Evolutionary conservation across 2,797 vertebrate species (phyloP).

Genomic region (Triplophysa bombifrons): DNA sequence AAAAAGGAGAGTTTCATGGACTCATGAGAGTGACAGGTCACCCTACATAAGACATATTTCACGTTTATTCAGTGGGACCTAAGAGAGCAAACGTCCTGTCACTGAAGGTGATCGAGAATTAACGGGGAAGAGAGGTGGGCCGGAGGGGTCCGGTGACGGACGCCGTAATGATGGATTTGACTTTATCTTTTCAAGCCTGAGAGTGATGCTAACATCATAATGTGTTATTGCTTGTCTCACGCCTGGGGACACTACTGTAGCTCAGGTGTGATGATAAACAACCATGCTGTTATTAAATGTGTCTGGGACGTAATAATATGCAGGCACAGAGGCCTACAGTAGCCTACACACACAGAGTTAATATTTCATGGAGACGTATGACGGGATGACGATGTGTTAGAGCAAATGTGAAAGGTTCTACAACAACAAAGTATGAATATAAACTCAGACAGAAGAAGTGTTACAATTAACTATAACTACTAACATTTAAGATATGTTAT

Average conservation of each 20-base stretch:
- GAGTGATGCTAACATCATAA: conserved; percentile 2
- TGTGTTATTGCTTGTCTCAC: background rate
- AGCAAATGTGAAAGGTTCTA: too few relatives aligned
- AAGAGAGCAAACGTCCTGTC: background rate
- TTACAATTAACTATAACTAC: too few relatives aligned
- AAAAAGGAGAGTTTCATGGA: too few relatives aligned
- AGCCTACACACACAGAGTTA: background rate
- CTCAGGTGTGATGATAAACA: conserved; percentile 21
- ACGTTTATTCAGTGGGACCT: background rate
- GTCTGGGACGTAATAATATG: conserved; percentile 12
- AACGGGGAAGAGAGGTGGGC: conserved; percentile 34
- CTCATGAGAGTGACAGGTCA: conserved; percentile 33
- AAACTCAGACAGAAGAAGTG: too few relatives aligned
- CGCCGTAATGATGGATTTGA: conserved; percentile 36
- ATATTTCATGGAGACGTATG: background rate
- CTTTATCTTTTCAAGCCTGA: conserved; percentile 25
- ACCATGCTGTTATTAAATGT: background rate
- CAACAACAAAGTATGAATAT: too few relatives aligned
- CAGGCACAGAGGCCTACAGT: background rate
- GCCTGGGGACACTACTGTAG: background rate
- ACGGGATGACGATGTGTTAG: too few relatives aligned
- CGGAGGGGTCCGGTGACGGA: conserved; percentile 3
- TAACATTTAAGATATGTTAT: too few relatives aligned
- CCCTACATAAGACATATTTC: conserved; percentile 26
- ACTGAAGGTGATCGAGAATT: conserved; percentile 44